These are phyloP conservation scores for Colossoma macropomum DNA, from an alignment of 2,113 vertebrate species.

Conservation along the genomic window DNA sequence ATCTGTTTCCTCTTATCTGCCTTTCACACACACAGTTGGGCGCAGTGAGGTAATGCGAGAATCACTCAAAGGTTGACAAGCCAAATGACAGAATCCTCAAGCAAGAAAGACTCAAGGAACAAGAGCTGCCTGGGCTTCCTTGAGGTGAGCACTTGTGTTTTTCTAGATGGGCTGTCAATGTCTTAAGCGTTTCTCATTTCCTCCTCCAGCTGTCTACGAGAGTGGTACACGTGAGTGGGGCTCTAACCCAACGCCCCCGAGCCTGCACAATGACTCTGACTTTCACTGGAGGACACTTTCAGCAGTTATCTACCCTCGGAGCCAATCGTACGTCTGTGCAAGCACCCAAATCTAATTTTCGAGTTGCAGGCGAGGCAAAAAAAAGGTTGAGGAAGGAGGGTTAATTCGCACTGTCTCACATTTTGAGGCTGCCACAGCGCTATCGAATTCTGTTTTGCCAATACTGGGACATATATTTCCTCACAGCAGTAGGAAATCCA, in stretches of 20 bases:
- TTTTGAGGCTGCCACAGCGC: background rate
- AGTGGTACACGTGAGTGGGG: background rate
- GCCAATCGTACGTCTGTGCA: conserved; percentile 13
- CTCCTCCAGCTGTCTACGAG: conserved; percentile 5
- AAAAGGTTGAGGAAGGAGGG: conserved; percentile 6
- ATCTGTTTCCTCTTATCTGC: conserved; percentile 52
- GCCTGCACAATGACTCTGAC: conserved; percentile 30
- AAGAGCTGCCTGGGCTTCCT: conserved; percentile 20
- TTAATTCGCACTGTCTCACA: conserved; percentile 30
- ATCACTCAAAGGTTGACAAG: conserved; percentile 47
- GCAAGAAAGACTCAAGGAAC: conserved; percentile 17
- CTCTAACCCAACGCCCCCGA: conserved; percentile 2
- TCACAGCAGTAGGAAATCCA: conserved; percentile 35
- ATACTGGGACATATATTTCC: conserved; percentile 36
- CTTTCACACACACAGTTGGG: conserved; percentile 53
- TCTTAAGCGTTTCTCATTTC: conserved; percentile 26
- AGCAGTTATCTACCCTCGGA: conserved; percentile 14
- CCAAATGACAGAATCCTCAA: conserved; percentile 20
- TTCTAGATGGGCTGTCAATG: conserved; percentile 17
- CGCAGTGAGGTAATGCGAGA: conserved; percentile 53
- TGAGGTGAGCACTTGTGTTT: conserved; percentile 18
- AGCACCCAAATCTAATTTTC: conserved; percentile 22
- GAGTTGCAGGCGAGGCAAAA: conserved; percentile 10
- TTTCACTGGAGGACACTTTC: conserved; percentile 38
- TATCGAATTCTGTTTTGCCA: conserved; percentile 31